phyloP scores from a whole-genome alignment of 2,113 vertebrate species.

The Genyomyrus donnyi region DNA sequence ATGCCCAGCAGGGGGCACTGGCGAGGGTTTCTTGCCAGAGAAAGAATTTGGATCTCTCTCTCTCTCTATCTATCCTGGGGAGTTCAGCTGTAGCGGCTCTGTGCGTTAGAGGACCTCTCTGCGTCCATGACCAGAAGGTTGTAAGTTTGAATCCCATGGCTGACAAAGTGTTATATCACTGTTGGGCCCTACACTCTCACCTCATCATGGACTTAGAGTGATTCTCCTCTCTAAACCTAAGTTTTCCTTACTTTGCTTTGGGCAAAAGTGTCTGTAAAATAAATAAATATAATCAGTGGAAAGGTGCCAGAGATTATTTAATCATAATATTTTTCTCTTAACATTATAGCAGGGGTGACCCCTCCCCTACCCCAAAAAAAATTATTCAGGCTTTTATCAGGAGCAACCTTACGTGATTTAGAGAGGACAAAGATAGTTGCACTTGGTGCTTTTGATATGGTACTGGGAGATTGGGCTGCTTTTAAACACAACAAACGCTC shows the following conservation, averaged over 20 bases:
- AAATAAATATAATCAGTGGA: neutral
- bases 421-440: neutral
- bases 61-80: neutral
- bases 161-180: neutral
- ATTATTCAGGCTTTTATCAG: neutral
- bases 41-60: neutral
- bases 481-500: neutral
- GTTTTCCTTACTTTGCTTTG: neutral
- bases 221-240: neutral
- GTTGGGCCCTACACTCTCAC: neutral
- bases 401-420: neutral
- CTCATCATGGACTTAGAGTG: neutral
- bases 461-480: neutral
- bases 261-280: neutral
- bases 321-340: neutral
- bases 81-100: neutral
- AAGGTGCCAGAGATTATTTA: neutral
- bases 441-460: neutral
- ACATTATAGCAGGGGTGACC: neutral
- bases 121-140: neutral
- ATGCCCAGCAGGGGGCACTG: neutral
- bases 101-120: neutral
- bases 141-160: neutral
- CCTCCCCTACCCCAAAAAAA: neutral
- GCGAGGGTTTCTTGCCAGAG: neutral